Percentiles rank a stretch among this genome's conserved stretches.
These are phyloP conservation scores for Cardiocondyla obscurior DNA, from an alignment of 1,140 invertebrate genomes.

Conservation along the genomic window DNA sequence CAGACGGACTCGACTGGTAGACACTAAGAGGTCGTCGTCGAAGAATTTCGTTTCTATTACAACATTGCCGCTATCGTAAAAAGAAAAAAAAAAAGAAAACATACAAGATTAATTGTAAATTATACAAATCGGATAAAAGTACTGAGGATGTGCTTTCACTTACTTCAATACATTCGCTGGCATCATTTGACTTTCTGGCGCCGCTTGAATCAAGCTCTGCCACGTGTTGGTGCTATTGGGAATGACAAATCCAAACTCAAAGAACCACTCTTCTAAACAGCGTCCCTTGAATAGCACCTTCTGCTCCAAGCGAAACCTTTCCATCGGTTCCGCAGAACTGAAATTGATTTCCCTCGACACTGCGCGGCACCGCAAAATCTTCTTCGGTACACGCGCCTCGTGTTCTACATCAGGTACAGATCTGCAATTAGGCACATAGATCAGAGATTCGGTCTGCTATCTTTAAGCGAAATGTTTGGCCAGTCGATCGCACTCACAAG, in stretches of 20 bases:
- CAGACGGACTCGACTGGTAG: constrained; percentile 96
- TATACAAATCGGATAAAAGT: not conserved
- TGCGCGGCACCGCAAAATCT: constrained; percentile 97
- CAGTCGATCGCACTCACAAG: constrained; percentile 87
- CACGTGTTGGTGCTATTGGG: constrained; percentile 99
- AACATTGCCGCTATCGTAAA: constrained; percentile 96
- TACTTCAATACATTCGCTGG: constrained; percentile 98
- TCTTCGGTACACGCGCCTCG: constrained; percentile 98
- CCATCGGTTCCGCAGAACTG: constrained; percentile 97
- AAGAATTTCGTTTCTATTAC: constrained; percentile 99
- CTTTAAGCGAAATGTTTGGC: not conserved
- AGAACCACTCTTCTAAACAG: constrained; percentile 98
- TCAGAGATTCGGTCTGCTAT: not conserved
- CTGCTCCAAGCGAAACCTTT: constrained; percentile 98
- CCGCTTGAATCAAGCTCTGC: constrained; percentile 99
- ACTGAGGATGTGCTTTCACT: constrained; percentile 62
- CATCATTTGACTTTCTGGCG: constrained; percentile 99
- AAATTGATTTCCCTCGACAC: constrained; percentile 99
- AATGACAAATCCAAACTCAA: constrained; percentile 99
- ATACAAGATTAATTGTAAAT: not conserved
- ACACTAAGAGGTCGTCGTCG: constrained; percentile 97
- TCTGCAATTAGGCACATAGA: constrained; percentile 79
- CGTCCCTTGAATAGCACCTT: constrained; percentile 93
- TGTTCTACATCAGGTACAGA: constrained; percentile 95
- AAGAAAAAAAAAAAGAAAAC: constrained; percentile 60